Evolutionary conservation across 2,888 invertebrate species (phyloP).

Genomic region (Cynaeus angustus): DNA sequence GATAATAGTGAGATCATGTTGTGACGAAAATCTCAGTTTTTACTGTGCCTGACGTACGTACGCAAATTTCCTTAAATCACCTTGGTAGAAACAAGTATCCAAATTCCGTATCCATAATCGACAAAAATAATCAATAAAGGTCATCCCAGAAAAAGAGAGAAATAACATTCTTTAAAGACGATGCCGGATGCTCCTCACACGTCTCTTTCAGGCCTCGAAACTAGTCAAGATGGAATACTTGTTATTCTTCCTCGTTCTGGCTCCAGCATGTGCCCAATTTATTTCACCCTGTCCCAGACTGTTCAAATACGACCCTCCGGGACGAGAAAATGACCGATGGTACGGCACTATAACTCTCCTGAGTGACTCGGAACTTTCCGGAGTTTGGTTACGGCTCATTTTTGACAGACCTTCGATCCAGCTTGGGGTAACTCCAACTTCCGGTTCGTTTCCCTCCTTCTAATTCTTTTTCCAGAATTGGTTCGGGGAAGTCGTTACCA

Average conservation of each 20-base stretch:
- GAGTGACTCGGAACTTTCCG: constrained; percentile 74
- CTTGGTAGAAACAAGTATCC: constrained; percentile 31
- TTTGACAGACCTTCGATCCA: constrained; percentile 67
- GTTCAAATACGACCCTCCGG: constrained; percentile 74
- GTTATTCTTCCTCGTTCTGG: constrained; percentile 1
- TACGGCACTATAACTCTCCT: constrained; percentile 76
- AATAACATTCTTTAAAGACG: background rate
- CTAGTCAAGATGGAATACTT: constrained; percentile 6
- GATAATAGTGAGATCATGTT: no score
- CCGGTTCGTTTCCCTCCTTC: background rate
- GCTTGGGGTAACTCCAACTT: constrained; percentile 57
- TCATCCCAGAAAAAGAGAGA: background rate
- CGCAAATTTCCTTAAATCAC: constrained; percentile 3
- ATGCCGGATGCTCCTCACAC: background rate
- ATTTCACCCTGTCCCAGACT: constrained; percentile 76
- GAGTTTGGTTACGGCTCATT: constrained; percentile 76
- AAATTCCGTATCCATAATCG: constrained; percentile 7
- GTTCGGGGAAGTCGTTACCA: constrained; percentile 76
- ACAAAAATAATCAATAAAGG: constrained; percentile 20
- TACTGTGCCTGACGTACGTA: no score
- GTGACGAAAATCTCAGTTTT: no score
- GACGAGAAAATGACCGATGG: constrained; percentile 74
- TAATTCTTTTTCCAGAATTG: constrained; percentile 64
- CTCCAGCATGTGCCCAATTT: constrained; percentile 24
- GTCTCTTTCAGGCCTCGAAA: background rate